phyloP scores from a whole-genome alignment of 1,140 invertebrate species.

The Penaeus indicus region DNA sequence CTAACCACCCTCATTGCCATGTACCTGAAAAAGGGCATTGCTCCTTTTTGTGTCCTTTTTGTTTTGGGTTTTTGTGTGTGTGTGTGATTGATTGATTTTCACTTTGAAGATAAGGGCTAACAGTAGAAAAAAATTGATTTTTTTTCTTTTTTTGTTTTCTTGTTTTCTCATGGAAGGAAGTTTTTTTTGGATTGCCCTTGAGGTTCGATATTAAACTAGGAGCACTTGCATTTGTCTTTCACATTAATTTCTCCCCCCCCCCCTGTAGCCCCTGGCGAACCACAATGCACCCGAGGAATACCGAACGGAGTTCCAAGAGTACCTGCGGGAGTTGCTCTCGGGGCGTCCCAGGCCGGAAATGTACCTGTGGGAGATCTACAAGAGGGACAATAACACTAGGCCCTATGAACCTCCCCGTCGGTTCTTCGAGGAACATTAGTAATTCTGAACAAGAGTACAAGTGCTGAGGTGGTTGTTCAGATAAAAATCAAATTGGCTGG shows the following conservation, averaged over 20 bases:
- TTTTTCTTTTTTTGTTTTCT: not conserved
- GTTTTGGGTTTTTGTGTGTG: no score
- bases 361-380: slow-evolving; percentile 54
- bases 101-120: no score
- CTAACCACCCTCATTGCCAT: slow-evolving; percentile 37
- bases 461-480: no score
- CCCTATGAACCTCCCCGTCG: slow-evolving; percentile 22
- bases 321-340: slow-evolving; percentile 6
- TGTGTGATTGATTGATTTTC: no score
- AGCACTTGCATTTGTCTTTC: no score
- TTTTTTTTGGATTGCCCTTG: not conserved
- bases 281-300: slow-evolving; percentile 43
- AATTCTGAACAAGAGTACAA: not conserved
- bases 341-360: slow-evolving; percentile 40
- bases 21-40: slow-evolving; percentile 53
- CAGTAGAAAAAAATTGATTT: no score
- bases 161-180: not conserved
- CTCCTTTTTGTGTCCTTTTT: not conserved
- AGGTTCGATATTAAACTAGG: not conserved
- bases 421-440: slow-evolving; percentile 49
- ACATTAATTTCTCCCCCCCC: not conserved
- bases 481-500: no score
- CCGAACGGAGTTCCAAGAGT: slow-evolving; percentile 27
- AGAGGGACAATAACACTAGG: slow-evolving; percentile 37
- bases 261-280: slow-evolving; percentile 9